Base-by-base conservation (phyloP, 1,140 invertebrate genomes). In the Gyrodactylus salaris region DNA sequence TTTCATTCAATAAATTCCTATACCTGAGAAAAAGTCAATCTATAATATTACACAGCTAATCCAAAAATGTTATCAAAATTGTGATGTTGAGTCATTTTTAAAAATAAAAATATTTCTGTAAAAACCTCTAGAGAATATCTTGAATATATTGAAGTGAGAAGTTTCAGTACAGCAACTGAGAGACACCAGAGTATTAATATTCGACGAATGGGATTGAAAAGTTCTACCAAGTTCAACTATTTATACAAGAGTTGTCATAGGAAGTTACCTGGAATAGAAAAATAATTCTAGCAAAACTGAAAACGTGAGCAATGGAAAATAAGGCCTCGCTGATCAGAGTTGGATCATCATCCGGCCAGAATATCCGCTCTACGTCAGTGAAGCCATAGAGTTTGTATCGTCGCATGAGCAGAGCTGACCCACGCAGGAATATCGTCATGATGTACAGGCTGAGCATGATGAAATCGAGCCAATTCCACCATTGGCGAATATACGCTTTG, bases 381-480 rank as follows among this genome's bases (percentile, higher is more conserved):
- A 76, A 76, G 0, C 79, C 79, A 74, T 78, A 80, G 54, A 70
- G 75, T 2, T 72, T 1, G 1, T 20, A 27, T 1, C n/a, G 19
- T 2, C 26, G 68, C 22, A 71, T 22, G n/a, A 71, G 19, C 71
- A 77, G 81, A 0, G 78, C 78, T 0, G 78, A 78, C 20, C 78
- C 76, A 23, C 82, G 75, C 0, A 83, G 76, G 1, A 81, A 79
- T 74, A 83, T 80, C 20, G 82, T 82, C 74, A 80, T 80, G 21
- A 83, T 77, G 76, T 83, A 83, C 7, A 83, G 78, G 20, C 80
- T 82, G 20, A 83, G 78, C 82, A 83, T 91, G 76, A 93, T 87
- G 78, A 93, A 94, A 79, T 96, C 92, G 1, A 95, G 87, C 76
- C 94, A 89, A 79, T 96, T 96, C 92, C 92, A 96, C 74, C 94